Conservation (phyloP, 2,797 vertebrate genomes). For the Aselliscus stoliczkanus region DNA sequence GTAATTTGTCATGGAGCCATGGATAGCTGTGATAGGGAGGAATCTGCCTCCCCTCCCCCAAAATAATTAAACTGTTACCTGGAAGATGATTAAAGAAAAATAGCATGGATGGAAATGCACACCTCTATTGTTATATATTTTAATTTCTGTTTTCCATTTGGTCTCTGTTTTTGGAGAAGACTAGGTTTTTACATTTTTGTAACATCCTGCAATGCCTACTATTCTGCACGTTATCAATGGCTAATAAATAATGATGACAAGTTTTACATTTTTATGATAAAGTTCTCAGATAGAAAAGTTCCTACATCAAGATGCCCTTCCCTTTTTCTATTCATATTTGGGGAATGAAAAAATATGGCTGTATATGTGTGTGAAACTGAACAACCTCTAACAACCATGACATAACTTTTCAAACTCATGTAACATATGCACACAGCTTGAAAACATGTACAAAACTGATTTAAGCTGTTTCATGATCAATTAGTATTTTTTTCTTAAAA, state of each 20-base stretch:
- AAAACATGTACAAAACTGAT: neutral
- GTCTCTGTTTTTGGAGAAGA: neutral
- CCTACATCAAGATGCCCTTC: constrained; percentile 15
- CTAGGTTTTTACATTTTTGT: neutral
- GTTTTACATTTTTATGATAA: constrained; percentile 34
- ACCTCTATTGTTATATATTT: neutral
- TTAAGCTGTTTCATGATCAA: neutral
- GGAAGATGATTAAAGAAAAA: neutral
- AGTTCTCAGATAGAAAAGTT: constrained; percentile 16
- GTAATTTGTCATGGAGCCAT: neutral
- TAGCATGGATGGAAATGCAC: neutral
- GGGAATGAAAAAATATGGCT: neutral
- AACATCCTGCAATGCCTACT: neutral
- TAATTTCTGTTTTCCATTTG: neutral
- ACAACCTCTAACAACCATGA: neutral
- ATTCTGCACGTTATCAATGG: neutral
- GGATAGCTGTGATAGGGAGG: neutral
- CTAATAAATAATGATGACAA: constrained; percentile 8
- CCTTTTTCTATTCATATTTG: neutral
- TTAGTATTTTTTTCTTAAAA: constrained; percentile 25
- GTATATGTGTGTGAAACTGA: neutral
- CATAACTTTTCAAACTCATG: neutral
- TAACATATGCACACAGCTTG: neutral
- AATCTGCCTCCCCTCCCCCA: neutral
- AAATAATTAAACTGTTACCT: neutral